Evolutionary conservation across 2,113 vertebrate genomes (phyloP).

Genomic region (Pedionomus torquatus): DNA sequence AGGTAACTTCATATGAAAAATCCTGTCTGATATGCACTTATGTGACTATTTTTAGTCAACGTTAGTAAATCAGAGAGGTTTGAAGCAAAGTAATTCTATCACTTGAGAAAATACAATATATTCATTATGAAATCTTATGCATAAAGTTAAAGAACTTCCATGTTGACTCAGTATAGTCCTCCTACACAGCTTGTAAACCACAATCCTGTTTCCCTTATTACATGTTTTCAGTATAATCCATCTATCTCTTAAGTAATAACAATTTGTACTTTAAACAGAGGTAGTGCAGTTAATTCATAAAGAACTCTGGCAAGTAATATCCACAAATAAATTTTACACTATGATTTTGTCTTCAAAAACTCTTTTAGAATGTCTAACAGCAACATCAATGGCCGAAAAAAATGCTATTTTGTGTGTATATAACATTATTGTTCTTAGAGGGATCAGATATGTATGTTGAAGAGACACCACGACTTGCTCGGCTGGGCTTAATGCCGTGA

Average conservation of each 20-base stretch:
- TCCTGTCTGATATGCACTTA: background rate
- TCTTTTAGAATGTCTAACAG: background rate
- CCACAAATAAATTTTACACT: background rate
- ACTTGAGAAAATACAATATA: background rate
- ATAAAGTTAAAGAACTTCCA: background rate
- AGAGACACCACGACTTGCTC: accelerated
- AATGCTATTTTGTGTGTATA: background rate
- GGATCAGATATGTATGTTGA: background rate
- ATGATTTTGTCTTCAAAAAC: background rate
- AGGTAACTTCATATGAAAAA: background rate
- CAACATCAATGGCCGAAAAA: background rate
- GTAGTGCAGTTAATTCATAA: background rate
- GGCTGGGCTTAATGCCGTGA: accelerated
- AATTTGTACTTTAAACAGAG: background rate
- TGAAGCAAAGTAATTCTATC: background rate
- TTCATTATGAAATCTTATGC: background rate
- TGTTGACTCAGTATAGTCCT: background rate
- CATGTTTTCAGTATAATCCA: background rate
- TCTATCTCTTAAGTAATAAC: background rate
- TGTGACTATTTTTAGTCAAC: background rate
- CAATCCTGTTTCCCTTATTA: background rate
- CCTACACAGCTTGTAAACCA: background rate
- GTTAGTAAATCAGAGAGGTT: background rate
- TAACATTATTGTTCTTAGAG: accelerated
- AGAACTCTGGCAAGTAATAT: background rate